Evolutionary conservation across 2,113 vertebrate species (phyloP), one percentile per base, ranked within the genome.

Genomic region (Microcebus tavaratra): DNA sequence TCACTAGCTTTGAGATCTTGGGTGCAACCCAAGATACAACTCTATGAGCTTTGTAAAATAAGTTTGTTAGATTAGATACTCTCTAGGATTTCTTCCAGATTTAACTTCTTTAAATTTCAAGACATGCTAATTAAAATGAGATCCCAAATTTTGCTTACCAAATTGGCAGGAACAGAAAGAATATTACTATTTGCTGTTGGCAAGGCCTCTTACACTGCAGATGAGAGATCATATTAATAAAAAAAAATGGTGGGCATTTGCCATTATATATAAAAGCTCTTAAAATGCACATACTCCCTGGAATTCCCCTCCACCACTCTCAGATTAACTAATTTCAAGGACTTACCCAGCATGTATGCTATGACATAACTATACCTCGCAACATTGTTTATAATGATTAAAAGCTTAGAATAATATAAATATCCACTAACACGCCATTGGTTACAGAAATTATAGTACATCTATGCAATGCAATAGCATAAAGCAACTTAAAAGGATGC

Each of bases 101-200:
- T 81, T 73, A 86, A 18, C 27, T 76, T 84, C 85, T 84, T 55
- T 50, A 61, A 36, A 93, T 88, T 90, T 88, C 36, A 86, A 91
- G 53, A 78, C 23, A 82, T 50, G n/a, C 53, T 97, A 85, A 93
- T 98, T 93, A 91, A 88, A 97, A 94, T 79, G 42, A 68, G 21
- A 94, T 93, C 48, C 59, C 94, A 73, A 94, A 92, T 82, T 95
- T 90, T 97, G 78, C 70, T 81, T 84, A n/a, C 80, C 48, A 75
- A 75, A 72, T 48, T 83, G 53, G 68, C 61, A 96, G 78, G 88
- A 95, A 42, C 81, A 45, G 84, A 96, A 95, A 93, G 70, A 94
- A 79, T 76, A 73, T 6, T 53, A 63, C 14, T n/a, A 36, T 80
- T 94, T 23, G 63, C 50, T 94, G 50, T 63, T 84, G 70, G 45